Conservation (phyloP, 2,113 vertebrate species). For the Crotalus viridis region DNA sequence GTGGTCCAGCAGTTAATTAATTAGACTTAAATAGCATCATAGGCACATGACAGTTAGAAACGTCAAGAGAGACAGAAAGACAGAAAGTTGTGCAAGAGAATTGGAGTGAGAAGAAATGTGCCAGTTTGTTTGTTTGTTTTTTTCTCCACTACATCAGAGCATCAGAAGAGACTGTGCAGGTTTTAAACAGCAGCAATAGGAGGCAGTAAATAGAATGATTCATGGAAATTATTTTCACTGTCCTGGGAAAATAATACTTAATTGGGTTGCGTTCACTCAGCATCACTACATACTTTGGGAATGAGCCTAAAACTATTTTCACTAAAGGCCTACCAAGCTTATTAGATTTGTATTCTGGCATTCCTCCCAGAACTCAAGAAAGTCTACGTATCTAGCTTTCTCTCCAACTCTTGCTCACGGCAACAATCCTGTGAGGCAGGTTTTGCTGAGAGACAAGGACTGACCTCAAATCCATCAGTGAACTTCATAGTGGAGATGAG, state of each 20-base stretch:
- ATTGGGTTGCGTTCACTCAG: not conserved
- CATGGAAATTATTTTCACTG: not conserved
- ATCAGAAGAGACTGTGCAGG: not conserved
- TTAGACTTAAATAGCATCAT: not conserved
- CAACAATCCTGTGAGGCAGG: not conserved
- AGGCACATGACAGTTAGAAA: not conserved
- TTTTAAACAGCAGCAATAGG: not conserved
- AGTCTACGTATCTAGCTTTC: not conserved
- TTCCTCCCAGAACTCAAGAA: not conserved
- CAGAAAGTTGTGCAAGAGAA: not conserved
- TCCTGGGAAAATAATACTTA: not conserved
- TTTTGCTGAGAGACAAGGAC: not conserved
- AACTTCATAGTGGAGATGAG: not conserved
- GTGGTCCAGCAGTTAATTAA: not conserved
- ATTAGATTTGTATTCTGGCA: not conserved
- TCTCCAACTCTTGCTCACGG: not conserved
- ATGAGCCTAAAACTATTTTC: not conserved
- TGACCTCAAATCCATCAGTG: not conserved
- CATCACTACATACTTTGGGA: not conserved
- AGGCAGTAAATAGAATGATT: not conserved
- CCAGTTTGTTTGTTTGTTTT: not conserved
- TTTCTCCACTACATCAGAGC: not conserved
- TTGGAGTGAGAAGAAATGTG: not conserved
- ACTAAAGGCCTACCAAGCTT: not conserved
- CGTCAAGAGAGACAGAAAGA: not conserved